Evolutionary conservation across 1,140 invertebrate species (phyloP).

Genomic region (Leptonema lineaticorne): DNA sequence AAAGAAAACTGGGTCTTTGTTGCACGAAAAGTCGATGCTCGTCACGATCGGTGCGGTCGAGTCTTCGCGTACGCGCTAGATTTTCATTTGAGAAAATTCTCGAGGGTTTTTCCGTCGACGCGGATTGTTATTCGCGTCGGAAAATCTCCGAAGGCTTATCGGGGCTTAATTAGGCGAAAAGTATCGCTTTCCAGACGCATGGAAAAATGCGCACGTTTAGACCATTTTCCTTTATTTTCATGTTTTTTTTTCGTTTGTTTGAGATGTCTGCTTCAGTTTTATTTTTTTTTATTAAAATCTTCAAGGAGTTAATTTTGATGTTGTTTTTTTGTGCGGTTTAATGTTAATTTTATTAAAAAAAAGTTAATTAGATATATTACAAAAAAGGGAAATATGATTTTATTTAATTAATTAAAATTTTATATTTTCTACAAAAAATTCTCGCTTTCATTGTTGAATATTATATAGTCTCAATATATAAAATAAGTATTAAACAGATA

Average conservation of each 20-base stretch:
- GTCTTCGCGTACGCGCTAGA: not conserved
- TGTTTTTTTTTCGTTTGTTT: not conserved
- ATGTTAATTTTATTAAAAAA: too few relatives aligned
- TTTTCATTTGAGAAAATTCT: slow-evolving; percentile 13
- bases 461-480: too few relatives aligned
- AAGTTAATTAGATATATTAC: too few relatives aligned
- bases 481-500: too few relatives aligned
- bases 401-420: too few relatives aligned
- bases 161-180: slow-evolving; percentile 10
- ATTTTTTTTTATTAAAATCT: not conserved
- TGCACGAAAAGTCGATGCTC: not conserved
- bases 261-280: not conserved
- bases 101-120: not conserved
- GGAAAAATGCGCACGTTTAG: not conserved
- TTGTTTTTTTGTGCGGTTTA: too few relatives aligned
- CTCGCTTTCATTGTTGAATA: too few relatives aligned
- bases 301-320: not conserved
- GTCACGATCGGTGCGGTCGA: slow-evolving; percentile 2
- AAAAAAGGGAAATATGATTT: too few relatives aligned
- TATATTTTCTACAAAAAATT: too few relatives aligned
- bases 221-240: not conserved
- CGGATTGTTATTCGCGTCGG: not conserved
- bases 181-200: too few relatives aligned
- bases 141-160: not conserved
- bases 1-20: not conserved